Evolutionary conservation across 2,113 vertebrate species (phyloP).

Genomic region (Lepisosteus osseus): DNA sequence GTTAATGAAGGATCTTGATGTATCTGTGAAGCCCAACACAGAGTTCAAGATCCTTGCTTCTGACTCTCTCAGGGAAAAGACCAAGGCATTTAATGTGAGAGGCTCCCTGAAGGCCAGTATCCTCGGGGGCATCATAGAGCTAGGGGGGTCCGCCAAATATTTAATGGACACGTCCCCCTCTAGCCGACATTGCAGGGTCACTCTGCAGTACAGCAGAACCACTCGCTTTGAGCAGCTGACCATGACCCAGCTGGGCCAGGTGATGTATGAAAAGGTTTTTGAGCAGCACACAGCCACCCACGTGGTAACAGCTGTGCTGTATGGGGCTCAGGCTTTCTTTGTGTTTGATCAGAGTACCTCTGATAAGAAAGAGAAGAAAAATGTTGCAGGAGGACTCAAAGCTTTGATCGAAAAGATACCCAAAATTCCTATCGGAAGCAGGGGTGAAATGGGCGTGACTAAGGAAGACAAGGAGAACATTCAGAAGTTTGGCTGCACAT

Average conservation of each 20-base stretch:
- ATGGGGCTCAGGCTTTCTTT: slow-evolving; percentile 37
- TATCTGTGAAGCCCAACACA: neutral
- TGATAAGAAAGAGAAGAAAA: neutral
- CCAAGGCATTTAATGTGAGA: neutral
- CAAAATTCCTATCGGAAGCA: slow-evolving; percentile 14
- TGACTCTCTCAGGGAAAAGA: slow-evolving; percentile 19
- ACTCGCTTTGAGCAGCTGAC: slow-evolving; percentile 17
- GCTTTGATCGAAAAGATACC: slow-evolving; percentile 32
- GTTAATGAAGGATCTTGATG: neutral
- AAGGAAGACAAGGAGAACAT: slow-evolving; percentile 19
- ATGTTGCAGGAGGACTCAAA: slow-evolving; percentile 15
- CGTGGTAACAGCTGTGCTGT: slow-evolving; percentile 33
- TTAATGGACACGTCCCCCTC: slow-evolving; percentile 20
- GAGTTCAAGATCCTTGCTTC: slow-evolving; percentile 17
- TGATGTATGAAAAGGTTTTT: fast-evolving
- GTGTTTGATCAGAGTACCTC: slow-evolving; percentile 36
- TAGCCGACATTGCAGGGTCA: slow-evolving; percentile 21
- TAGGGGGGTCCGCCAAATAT: slow-evolving; percentile 34
- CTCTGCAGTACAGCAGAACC: slow-evolving; percentile 27
- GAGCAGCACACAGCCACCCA: slow-evolving; percentile 21
- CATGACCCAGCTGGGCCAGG: fast-evolving
- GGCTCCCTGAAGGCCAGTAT: slow-evolving; percentile 31
- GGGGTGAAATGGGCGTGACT: slow-evolving; percentile 25
- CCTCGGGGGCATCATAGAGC: slow-evolving; percentile 17
- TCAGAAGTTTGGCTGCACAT: slow-evolving; percentile 32